Percentiles rank a stretch among this genome's conserved stretches.
Conservation (phyloP, 2,797 vertebrate species). For the Aselliscus stoliczkanus region DNA sequence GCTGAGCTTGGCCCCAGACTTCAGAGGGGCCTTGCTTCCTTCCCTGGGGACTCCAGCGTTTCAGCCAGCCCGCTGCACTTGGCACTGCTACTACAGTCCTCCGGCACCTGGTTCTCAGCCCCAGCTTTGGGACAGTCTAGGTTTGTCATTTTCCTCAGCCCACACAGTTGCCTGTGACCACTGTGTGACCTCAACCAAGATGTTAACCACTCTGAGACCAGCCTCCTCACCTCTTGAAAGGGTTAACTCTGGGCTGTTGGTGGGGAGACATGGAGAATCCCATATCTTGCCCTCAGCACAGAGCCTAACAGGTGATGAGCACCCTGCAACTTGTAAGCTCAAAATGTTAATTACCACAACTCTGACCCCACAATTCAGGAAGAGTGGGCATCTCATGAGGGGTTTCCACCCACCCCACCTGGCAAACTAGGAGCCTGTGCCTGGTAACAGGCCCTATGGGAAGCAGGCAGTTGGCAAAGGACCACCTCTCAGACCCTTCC, state of each 20-base stretch:
- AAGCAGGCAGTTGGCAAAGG: neutral
- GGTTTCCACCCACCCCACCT: neutral
- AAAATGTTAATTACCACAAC: neutral
- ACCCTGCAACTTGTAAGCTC: neutral
- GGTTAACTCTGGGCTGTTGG: no score
- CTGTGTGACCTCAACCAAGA: neutral
- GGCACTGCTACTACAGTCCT: neutral
- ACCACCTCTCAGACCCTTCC: neutral
- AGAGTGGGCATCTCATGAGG: neutral
- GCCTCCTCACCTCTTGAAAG: neutral
- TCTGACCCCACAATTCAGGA: neutral
- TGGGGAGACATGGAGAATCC: neutral
- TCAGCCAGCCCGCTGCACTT: neutral
- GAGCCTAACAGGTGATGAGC: neutral
- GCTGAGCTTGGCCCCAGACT: neutral
- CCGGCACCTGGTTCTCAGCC: neutral
- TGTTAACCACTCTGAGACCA: neutral
- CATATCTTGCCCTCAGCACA: neutral
- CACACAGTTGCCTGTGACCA: neutral
- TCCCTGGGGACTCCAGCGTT: rapidly evolving
- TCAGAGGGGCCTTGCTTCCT: neutral
- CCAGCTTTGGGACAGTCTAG: neutral
- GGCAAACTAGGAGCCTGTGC: neutral
- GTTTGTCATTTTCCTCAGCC: neutral
- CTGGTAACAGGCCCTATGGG: neutral